Percentiles rank a stretch among this genome's conserved stretches.
Conservation (phyloP, 2,797 vertebrate species). For the Xiphorhynchus erythropygius region DNA sequence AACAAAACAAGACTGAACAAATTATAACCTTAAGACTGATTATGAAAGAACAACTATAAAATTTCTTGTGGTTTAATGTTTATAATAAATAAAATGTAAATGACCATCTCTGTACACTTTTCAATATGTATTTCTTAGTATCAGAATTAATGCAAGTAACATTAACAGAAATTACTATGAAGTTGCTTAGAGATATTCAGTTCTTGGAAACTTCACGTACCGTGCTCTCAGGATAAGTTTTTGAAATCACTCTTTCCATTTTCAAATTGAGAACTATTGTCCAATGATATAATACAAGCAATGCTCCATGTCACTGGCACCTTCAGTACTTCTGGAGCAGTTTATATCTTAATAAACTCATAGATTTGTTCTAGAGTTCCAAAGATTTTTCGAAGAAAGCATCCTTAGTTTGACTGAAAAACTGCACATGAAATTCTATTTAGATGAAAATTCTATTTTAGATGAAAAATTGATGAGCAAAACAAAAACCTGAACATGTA, state of each 20-base stretch:
- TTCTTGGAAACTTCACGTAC: background rate
- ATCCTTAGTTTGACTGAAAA: background rate
- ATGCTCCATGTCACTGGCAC: background rate
- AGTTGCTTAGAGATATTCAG: background rate
- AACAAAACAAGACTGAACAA: background rate
- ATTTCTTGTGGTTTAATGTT: background rate
- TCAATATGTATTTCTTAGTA: background rate
- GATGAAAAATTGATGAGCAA: background rate
- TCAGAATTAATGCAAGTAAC: background rate
- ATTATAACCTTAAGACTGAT: background rate
- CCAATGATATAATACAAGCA: background rate
- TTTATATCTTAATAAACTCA: background rate
- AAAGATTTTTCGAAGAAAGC: background rate
- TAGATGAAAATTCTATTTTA: background rate
- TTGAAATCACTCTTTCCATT: background rate
- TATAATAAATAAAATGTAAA: background rate
- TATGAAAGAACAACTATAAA: background rate
- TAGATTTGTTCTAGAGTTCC: background rate
- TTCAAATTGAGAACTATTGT: background rate
- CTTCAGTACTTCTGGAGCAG: background rate
- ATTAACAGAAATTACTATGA: background rate
- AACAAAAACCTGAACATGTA: background rate
- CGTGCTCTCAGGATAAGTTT: background rate
- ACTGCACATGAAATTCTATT: background rate
- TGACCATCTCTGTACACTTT: background rate